phyloP scores from a whole-genome alignment of 2,888 invertebrate genomes.

The Tetrapedia diversipes region DNA sequence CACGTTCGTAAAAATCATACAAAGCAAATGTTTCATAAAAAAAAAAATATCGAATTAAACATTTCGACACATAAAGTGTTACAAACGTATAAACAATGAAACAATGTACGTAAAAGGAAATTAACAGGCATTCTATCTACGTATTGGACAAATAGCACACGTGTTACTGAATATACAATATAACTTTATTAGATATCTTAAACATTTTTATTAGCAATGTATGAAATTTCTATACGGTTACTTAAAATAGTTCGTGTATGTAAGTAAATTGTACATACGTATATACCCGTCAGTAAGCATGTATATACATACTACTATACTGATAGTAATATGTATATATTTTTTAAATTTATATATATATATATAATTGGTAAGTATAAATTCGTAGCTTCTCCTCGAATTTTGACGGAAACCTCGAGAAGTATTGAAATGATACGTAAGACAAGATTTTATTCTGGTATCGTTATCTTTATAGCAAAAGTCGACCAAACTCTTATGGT shows the following conservation, averaged over 20 bases:
- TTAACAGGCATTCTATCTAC: conserved; percentile 39
- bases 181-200: conserved; percentile 77
- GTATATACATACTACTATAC: conserved; percentile 49
- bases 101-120: conserved; percentile 14
- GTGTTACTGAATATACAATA: conserved; percentile 78
- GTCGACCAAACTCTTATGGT: conserved; percentile 26
- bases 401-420: conserved; percentile 36
- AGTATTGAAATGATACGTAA: conserved; percentile 49
- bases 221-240: conserved; percentile 76
- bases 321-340: conserved; percentile 54
- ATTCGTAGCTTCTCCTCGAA: conserved; percentile 55
- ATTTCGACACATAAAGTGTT: conserved; percentile 4
- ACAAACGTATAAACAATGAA: background rate
- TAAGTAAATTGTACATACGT: conserved; percentile 63
- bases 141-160: conserved; percentile 19
- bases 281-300: conserved; percentile 63
- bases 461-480: conserved; percentile 35
- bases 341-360: conserved; percentile 38
- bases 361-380: conserved; percentile 60
- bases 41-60: background rate
- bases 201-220: conserved; percentile 78
- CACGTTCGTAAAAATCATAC: background rate
- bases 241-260: conserved; percentile 75
- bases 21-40: background rate
- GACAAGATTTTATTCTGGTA: conserved; percentile 13